Percentiles rank a stretch among this genome's conserved stretches.
phyloP scores from a whole-genome alignment of 2,113 vertebrate genomes.

The Castor canadensis region DNA sequence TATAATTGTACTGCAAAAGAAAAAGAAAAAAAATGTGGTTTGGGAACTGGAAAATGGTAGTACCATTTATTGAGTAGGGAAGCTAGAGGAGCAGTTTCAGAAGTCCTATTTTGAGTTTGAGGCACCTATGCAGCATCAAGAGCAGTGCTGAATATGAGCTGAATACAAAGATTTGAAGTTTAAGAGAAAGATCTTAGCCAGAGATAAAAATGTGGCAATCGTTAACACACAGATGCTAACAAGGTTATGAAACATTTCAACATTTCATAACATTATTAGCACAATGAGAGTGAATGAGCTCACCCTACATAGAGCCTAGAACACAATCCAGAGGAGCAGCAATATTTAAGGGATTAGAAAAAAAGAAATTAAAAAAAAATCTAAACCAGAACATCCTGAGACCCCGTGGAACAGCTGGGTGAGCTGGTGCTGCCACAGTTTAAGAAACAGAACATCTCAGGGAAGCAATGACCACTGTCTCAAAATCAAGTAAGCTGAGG shows the following conservation, averaged over 20 bases:
- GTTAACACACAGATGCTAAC: constrained; percentile 62
- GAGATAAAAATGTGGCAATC: constrained; percentile 61
- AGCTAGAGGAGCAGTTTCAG: background rate
- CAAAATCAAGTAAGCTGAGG: background rate
- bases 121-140: background rate
- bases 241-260: constrained; percentile 10
- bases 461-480: background rate
- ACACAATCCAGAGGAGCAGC: constrained; percentile 43
- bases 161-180: background rate
- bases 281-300: constrained; percentile 51
- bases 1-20: background rate
- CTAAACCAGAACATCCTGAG: constrained; percentile 19
- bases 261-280: constrained; percentile 20
- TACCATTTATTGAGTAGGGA: background rate
- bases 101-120: constrained; percentile 12
- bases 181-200: background rate
- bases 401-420: background rate
- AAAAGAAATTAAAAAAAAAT: background rate
- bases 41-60: background rate
- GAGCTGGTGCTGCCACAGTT: background rate
- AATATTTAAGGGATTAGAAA: constrained; percentile 49
- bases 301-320: constrained; percentile 55
- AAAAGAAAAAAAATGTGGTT: background rate
- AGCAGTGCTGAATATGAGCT: background rate
- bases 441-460: background rate